Percentiles rank a stretch among this genome's conserved stretches.
These are phyloP conservation scores for Tolmerus cingulatus DNA, from an alignment of 2,888 invertebrate genomes.

Conservation along the genomic window DNA sequence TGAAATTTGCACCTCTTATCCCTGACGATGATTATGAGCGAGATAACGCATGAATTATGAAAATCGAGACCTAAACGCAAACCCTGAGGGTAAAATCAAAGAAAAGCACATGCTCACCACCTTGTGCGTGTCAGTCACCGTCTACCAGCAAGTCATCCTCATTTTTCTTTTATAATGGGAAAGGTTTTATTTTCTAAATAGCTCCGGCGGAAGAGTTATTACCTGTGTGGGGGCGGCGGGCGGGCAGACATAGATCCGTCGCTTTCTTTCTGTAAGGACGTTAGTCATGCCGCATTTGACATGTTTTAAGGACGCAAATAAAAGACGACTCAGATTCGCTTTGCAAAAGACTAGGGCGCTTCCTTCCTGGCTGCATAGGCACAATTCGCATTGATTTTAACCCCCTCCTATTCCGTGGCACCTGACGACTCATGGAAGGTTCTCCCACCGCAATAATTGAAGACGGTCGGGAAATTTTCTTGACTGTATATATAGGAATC, in stretches of 20 bases:
- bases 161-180: neutral
- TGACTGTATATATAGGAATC: neutral
- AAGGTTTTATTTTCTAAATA: neutral
- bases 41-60: slow-evolving; percentile 23
- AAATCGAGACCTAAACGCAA: neutral
- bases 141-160: neutral
- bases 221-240: neutral
- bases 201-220: neutral
- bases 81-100: neutral
- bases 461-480: neutral
- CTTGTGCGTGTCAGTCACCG: neutral
- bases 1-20: neutral
- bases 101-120: neutral
- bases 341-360: neutral
- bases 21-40: neutral
- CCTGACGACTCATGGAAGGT: neutral
- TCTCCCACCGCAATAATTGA: neutral
- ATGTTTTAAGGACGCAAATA: neutral
- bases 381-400: slow-evolving; percentile 7
- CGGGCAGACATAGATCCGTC: neutral
- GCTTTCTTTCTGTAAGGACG: neutral
- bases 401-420: neutral
- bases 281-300: neutral
- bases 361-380: neutral
- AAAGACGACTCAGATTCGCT: neutral